Base-by-base conservation (phyloP, 1,140 invertebrate genomes). In the Parapsyche elsis region DNA sequence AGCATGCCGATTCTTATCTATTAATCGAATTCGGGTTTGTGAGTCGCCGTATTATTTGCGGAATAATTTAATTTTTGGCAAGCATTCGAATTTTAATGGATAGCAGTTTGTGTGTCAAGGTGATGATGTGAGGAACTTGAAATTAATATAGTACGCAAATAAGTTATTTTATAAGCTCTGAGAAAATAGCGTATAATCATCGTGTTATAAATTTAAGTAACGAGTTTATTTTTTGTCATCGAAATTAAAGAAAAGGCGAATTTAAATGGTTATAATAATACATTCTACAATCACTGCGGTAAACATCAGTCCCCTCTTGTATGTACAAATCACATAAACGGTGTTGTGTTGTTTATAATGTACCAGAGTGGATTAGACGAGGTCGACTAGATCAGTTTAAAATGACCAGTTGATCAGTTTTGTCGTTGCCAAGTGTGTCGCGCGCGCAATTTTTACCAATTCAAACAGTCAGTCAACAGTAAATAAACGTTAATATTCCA, bases 401-500 rank as follows among this genome's bases (percentile, higher is more conserved):
- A 61, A 61, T 61, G 57, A 61, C 5, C 57, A 61, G 57, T 61
- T 19, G 16, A 61, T 61, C 57, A 61, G 57, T 61, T 61, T 16
- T 61, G 57, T 21, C 57, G 57, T 4, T n/a, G 30, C 30, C 30
- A 38, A 38, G 57, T 61, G 7, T 21, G 21, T 61, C 57, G 14
- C 10, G 7, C 10, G 7, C 19, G 57, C 16, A 9, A 61, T 19
- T 61, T 19, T 61, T 61, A 16, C 57, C 57, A 21, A 19, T 61
- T 61, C 2, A 38, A 38, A 38, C 30, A 38, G 1, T 7, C 30
- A 38, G 30, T 38, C 7, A 38, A 38, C 30, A 38, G 30, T 38
- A 38, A 38, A 38, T 38, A 38, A 38, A 38, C 7, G 7, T 38
- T n/a, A n/a, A n/a, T n/a, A n/a, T n/a, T n/a, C n/a, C n/a, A n/a